These are phyloP conservation scores for Pristionchus japonicus DNA, from an alignment of 2,888 invertebrate species.

Conservation along the genomic window DNA sequence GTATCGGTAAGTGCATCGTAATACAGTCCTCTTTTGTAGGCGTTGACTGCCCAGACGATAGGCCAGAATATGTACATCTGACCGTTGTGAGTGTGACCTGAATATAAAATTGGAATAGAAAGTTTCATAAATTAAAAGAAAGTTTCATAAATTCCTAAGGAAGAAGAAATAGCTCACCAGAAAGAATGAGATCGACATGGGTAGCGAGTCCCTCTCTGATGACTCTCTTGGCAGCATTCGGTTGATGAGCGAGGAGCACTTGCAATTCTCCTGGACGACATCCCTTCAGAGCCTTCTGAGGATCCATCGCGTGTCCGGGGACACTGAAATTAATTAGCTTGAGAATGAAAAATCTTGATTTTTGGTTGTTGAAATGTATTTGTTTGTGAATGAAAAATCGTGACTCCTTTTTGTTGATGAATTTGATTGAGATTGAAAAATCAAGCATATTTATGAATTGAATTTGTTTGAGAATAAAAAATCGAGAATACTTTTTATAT, in stretches of 20 bases:
- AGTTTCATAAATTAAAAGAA: too few species aligned
- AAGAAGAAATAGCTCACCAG: slow-evolving; percentile 67
- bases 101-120: too few species aligned
- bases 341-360: too few species aligned
- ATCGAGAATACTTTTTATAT: too few species aligned
- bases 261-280: slow-evolving; percentile 72
- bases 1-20: slow-evolving; percentile 58
- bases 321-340: slow-evolving; percentile 72
- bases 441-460: too few species aligned
- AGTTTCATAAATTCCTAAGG: neutral
- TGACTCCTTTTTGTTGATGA: too few species aligned
- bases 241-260: slow-evolving; percentile 77
- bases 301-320: slow-evolving; percentile 76
- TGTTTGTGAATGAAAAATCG: too few species aligned
- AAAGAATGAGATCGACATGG: slow-evolving; percentile 75
- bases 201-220: slow-evolving; percentile 69
- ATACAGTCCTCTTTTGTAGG: slow-evolving; percentile 68
- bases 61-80: slow-evolving; percentile 72
- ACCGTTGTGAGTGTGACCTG: slow-evolving; percentile 73
- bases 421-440: too few species aligned
- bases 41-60: slow-evolving; percentile 66
- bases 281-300: slow-evolving; percentile 73
- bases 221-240: slow-evolving; percentile 75
- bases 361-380: too few species aligned
- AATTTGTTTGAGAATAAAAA: too few species aligned